Conservation (phyloP, 2,888 invertebrate genomes). For the Ferdinandea cuprea region DNA sequence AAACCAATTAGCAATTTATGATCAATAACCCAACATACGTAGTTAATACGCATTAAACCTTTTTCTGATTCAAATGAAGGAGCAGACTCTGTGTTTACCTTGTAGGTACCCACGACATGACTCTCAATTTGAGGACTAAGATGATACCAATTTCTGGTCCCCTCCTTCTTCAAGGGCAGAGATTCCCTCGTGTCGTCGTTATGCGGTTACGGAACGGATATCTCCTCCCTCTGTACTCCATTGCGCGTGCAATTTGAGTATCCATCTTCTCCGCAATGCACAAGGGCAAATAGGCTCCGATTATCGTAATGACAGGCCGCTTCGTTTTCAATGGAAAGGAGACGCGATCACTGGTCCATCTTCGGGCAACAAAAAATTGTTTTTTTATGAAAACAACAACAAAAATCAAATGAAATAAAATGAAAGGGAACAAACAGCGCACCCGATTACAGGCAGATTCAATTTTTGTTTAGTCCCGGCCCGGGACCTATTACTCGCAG, state of each 20-base stretch:
- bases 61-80: conserved; percentile 35
- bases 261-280: conserved; percentile 51
- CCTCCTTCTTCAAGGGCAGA: conserved; percentile 53
- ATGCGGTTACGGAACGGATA: conserved; percentile 14
- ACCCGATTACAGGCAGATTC: conserved; percentile 71
- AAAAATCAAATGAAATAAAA: too few relatives aligned
- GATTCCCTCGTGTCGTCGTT: conserved; percentile 19
- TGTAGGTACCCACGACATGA: conserved; percentile 63
- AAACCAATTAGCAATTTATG: conserved; percentile 63
- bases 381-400: conserved; percentile 47
- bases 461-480: conserved; percentile 38
- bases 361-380: conserved; percentile 32
- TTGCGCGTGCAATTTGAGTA: conserved; percentile 47
- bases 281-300: conserved; percentile 81
- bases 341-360: conserved; percentile 54
- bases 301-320: conserved; percentile 81
- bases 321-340: conserved; percentile 48
- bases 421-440: conserved; percentile 35
- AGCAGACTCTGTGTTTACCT: conserved; percentile 55
- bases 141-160: conserved; percentile 55
- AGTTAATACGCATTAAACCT: conserved; percentile 15
- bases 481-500: conserved; percentile 57
- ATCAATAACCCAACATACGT: conserved; percentile 49
- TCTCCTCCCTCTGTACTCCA: neutral
- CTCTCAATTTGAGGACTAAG: conserved; percentile 33